A percentile compares a stretch with the other conserved stretches of the same genome.
Conservation (phyloP, 2,113 vertebrate genomes). For the Patagioenas fasciata region DNA sequence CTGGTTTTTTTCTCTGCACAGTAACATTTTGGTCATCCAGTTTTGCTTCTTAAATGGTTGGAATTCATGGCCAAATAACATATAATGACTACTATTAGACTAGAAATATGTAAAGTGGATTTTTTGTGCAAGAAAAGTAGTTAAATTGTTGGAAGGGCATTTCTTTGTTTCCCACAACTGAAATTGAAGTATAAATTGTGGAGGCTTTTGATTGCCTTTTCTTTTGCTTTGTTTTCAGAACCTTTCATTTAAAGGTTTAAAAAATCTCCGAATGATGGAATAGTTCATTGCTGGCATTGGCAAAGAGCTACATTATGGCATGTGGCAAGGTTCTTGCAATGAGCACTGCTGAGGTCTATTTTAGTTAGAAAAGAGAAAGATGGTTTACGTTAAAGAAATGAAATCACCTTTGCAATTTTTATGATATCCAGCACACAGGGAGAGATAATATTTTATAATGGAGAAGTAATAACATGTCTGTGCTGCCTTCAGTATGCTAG, state of each 20-base stretch:
- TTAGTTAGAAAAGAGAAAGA: not conserved
- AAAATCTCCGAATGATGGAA: not conserved
- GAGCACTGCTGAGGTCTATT: not conserved
- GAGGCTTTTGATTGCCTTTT: not conserved
- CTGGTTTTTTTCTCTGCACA: not conserved
- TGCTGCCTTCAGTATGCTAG: not conserved
- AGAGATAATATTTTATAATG: not conserved
- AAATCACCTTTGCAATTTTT: conserved; percentile 1
- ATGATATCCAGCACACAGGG: not conserved
- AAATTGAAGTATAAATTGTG: not conserved
- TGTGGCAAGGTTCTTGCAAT: not conserved
- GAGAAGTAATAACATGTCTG: not conserved
- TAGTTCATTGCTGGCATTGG: not conserved
- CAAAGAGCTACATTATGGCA: not conserved
- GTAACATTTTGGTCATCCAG: not conserved
- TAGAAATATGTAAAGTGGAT: not conserved
- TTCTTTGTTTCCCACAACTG: not conserved
- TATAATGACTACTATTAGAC: not conserved
- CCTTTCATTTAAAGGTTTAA: not conserved
- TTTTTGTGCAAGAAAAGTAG: not conserved
- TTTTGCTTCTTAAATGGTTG: not conserved
- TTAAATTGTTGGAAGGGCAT: not conserved
- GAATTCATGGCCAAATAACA: not conserved
- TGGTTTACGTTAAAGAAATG: not conserved
- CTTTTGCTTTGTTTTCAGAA: not conserved